Percentiles rank a stretch among this genome's conserved stretches.
Conservation (phyloP, 2,888 invertebrate genomes). For the Hedychridium roseum region DNA sequence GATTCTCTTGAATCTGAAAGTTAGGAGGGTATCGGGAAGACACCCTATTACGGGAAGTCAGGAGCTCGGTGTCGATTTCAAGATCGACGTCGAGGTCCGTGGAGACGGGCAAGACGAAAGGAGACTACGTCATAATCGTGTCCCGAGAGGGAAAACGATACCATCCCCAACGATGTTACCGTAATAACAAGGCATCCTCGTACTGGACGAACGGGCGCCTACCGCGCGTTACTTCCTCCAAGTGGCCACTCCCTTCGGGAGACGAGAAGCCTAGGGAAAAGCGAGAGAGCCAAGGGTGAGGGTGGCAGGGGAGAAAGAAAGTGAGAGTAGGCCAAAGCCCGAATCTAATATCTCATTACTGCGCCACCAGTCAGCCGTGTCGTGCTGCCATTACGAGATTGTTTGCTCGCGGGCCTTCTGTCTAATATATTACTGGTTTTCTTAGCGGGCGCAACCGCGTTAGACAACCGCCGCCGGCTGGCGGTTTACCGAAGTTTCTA, state of each 20-base stretch:
- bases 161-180: conserved; percentile 52
- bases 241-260: conserved; percentile 62
- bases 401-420: conserved; percentile 56
- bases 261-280: too few species aligned
- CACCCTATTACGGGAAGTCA: too few species aligned
- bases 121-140: conserved; percentile 58
- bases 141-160: conserved; percentile 62
- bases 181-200: conserved; percentile 48
- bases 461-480: conserved; percentile 19
- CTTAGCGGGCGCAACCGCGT: conserved; percentile 33
- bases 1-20: too few species aligned
- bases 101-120: conserved; percentile 17
- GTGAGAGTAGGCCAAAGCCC: conserved; percentile 41
- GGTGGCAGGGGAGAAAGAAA: too few species aligned
- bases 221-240: conserved; percentile 53
- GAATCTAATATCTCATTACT: conserved; percentile 64
- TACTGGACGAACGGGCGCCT: conserved; percentile 44
- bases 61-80: conserved; percentile 17
- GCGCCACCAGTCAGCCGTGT: conserved; percentile 57
- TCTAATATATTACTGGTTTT: conserved; percentile 50
- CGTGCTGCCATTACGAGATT: conserved; percentile 62
- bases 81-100: conserved; percentile 9
- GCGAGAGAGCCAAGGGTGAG: too few species aligned
- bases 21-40: too few species aligned
- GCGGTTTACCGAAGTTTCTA: conserved; percentile 26